Evolutionary conservation across 2,888 invertebrate species (phyloP), one percentile per base, ranked within the genome.

Genomic region (Epinotia nisella): DNA sequence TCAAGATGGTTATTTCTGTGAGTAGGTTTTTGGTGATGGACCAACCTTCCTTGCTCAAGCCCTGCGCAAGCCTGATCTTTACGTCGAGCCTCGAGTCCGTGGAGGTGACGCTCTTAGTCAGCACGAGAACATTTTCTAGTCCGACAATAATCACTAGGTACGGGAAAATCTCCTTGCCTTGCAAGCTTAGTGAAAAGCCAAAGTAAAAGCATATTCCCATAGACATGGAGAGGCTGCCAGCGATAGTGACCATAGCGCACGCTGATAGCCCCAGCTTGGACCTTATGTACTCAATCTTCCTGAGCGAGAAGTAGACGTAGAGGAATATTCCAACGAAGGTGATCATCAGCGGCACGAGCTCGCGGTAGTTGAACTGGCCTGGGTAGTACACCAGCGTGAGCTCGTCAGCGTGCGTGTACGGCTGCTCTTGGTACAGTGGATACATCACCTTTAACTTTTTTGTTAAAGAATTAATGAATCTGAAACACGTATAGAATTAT

Each of bases 31-130:
- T 99, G 0, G 98, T 98, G 61, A 99, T 99, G 3, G 97, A 98
- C 99, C 99, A 99, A 11, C 99, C 99, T 91, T 99, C 99, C 83
- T 97, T 97, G 84, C 98, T 98, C n/a, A 99, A 94, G 2, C 99
- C 99, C 93, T 98, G 98, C 0, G 99, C 99, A 3, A 99, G 96
- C 17, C 99, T 95, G 78, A 99, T 98, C 89, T 99, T 98, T 7
- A 98, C 98, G 87, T 99, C 99, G 66, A 99, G 95, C 78, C 99
- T 97, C 1, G 98, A 96, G 62, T 98, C 98, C 2, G 98, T 98
- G 1, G 97, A 97, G 0, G 98, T 98, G 0, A 99, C 98, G 80
- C 99, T 98, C 87, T 97, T 97, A 0, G 98, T 98, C 61, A 98
- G 91, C 0, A 98, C 98, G 71, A 98, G 89, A 62, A 98, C 97